Percentiles rank a stretch among this genome's conserved stretches.
phyloP scores from a whole-genome alignment of 2,888 invertebrate genomes.

The Cynaeus angustus region DNA sequence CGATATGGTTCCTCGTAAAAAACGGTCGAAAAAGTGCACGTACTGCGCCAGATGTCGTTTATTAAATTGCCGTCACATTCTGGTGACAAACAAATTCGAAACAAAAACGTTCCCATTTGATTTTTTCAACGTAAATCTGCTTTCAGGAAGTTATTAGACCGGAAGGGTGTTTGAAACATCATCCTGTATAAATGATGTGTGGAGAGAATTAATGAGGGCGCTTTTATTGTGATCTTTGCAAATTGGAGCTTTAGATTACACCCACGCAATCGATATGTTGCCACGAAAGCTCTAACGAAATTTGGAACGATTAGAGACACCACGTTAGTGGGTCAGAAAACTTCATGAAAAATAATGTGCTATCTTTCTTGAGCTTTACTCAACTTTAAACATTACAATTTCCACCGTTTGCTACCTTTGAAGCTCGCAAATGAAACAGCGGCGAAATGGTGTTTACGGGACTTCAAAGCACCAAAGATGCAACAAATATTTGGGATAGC shows the following conservation, averaged over 20 bases:
- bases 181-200: slow-evolving; percentile 25
- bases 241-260: slow-evolving; percentile 23
- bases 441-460: not conserved
- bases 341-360: slow-evolving; percentile 39
- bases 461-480: not conserved
- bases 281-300: not conserved
- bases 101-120: slow-evolving; percentile 1
- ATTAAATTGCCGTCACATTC: slow-evolving; percentile 39
- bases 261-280: slow-evolving; percentile 20
- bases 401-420: slow-evolving; percentile 25
- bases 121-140: slow-evolving; percentile 16
- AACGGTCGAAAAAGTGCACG: slow-evolving; percentile 27
- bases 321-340: slow-evolving; percentile 38
- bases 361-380: slow-evolving; percentile 24
- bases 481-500: slow-evolving; percentile 4
- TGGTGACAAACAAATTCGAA: slow-evolving; percentile 39
- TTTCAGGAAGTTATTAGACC: slow-evolving; percentile 27
- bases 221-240: slow-evolving; percentile 20
- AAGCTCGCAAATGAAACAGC: slow-evolving; percentile 6
- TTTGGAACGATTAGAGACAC: slow-evolving; percentile 17
- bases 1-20: slow-evolving; percentile 28
- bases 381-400: slow-evolving; percentile 21
- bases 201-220: slow-evolving; percentile 16
- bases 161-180: slow-evolving; percentile 30
- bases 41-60: slow-evolving; percentile 41